Conservation (phyloP, 2,113 vertebrate species). For the Pitta sordida region DNA sequence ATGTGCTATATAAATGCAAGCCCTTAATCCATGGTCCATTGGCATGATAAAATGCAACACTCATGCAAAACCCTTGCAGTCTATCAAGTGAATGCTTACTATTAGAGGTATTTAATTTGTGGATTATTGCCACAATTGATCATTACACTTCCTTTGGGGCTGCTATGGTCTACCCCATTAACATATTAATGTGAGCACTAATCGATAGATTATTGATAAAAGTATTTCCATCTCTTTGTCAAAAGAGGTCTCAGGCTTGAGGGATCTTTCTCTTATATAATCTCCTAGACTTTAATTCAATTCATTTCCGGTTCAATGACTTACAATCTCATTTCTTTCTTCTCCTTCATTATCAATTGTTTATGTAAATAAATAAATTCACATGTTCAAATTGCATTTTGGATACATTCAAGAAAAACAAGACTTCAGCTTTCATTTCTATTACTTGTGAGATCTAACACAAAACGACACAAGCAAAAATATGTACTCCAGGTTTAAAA, state of each 20-base stretch:
- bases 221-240: neutral
- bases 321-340: neutral
- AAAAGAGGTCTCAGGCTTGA: neutral
- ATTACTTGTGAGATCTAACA: neutral
- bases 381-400: neutral
- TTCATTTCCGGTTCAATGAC: neutral
- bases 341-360: neutral
- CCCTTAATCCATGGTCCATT: conserved; percentile 21
- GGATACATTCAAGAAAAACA: neutral
- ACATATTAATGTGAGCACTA: neutral
- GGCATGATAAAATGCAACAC: neutral
- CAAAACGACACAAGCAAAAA: neutral
- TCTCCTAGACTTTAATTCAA: neutral
- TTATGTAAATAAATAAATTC: neutral
- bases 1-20: conserved; percentile 2
- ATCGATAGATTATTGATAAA: neutral
- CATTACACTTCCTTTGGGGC: conserved; percentile 24
- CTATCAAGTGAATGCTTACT: neutral
- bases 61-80: conserved; percentile 7
- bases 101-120: conserved; percentile 14
- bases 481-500: neutral
- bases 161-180: neutral
- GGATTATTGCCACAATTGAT: conserved; percentile 13
- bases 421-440: neutral
- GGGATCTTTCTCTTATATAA: neutral